Conservation (phyloP, 1,140 invertebrate species). For the honey bee (Apis mellifera) region Amel_HAv3.1 CM009936.2:15468501-15469000, state of each 20-base stretch:
- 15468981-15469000: background rate
- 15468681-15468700: background rate
- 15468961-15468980: background rate
- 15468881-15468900: background rate
- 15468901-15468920: background rate
- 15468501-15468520: too few relatives aligned
- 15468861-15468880: background rate
- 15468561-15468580: too few relatives aligned
- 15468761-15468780: background rate
- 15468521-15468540: too few relatives aligned
- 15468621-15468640: too few relatives aligned
- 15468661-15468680: background rate
- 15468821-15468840: background rate
- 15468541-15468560: too few relatives aligned
- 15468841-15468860: conserved; percentile 4
- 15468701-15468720: background rate
- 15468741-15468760: background rate
- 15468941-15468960: too few relatives aligned
- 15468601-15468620: too few relatives aligned
- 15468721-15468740: background rate
- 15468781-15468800: background rate
- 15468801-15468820: background rate
- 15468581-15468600: too few relatives aligned
- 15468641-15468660: background rate
- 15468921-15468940: background rate